These are phyloP conservation scores for Thaumatotibia leucotreta DNA, from an alignment of 1,140 invertebrate genomes.

Conservation along the genomic window DNA sequence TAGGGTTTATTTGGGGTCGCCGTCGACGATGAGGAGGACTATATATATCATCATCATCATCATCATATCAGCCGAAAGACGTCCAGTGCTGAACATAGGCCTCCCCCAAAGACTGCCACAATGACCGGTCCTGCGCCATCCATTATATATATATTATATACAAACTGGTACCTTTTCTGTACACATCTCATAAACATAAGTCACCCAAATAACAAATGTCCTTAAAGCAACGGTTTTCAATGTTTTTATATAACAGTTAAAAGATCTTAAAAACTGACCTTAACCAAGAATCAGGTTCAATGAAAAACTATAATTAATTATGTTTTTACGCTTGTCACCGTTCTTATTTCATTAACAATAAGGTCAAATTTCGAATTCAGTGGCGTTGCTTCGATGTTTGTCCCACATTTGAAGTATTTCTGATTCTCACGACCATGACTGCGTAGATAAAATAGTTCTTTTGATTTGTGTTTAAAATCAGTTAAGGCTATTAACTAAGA, in stretches of 20 bases:
- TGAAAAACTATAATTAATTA: neutral
- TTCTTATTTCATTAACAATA: neutral
- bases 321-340: neutral
- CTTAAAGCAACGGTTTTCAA: neutral
- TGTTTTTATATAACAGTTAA: neutral
- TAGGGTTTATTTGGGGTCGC: too few relatives aligned
- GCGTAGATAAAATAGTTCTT: neutral
- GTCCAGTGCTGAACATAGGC: too few relatives aligned
- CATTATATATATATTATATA: too few relatives aligned
- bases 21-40: too few relatives aligned
- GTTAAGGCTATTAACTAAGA: neutral
- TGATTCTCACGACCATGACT: neutral
- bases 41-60: too few relatives aligned
- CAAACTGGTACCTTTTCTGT: too few relatives aligned
- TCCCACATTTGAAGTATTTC: constrained; percentile 6
- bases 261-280: neutral
- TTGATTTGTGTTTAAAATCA: neutral
- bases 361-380: neutral
- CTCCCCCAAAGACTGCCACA: too few relatives aligned
- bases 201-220: neutral
- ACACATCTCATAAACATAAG: neutral
- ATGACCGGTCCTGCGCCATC: too few relatives aligned
- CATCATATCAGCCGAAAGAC: too few relatives aligned
- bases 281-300: neutral
- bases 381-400: neutral